Evolutionary conservation across 2,888 invertebrate genomes (phyloP), one percentile per base, ranked within the genome.

Genomic region (Melieria picta): DNA sequence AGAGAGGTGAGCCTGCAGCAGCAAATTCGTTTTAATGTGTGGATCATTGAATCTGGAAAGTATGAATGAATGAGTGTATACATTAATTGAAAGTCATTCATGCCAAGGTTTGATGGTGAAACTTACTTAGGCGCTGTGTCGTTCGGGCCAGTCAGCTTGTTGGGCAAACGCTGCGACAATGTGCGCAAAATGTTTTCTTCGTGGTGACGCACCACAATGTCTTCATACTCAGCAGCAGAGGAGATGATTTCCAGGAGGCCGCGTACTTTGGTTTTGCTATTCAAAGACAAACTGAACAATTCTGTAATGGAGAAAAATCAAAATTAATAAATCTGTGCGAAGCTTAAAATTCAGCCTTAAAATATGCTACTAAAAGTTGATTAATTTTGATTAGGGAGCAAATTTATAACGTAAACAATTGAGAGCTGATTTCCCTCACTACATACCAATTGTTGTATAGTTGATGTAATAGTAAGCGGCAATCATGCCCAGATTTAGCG

Each of bases 391-490:
- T 30, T 30, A 30, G 30, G 30, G 30, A 2, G 30, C 30, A 30
- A 30, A 46, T 57, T 46, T 5, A 10, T 9, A 11, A 50, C n/a
- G 13, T 4, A 52, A 62, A 11, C 16, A 57, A 57, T 57, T 11
- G 57, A 57, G 57, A 7, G 16, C n/a, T 13, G 11, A 57, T 56
- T 30, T 30, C 30, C 30, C 30, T 30, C 30, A 30, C n/a, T 43
- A 82, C 87, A 86, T 83, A 95, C 95, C 95, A 72, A 99, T 99
- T 0, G 99, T 99, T 0, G 98, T 98, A 82, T 99, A 99, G 87
- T 99, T 98, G 81, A 99, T 99, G 88, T 99, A 99, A 87, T 99
- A 99, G 88, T 99, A 99, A 0, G 99, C 98, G 0, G 99, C 99
- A 85, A 99, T 99, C 98, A 99, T 99, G 83, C 99, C 99, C 84